Evolutionary conservation across 2,797 vertebrate species (phyloP).

Genomic region (Allobates femoralis): DNA sequence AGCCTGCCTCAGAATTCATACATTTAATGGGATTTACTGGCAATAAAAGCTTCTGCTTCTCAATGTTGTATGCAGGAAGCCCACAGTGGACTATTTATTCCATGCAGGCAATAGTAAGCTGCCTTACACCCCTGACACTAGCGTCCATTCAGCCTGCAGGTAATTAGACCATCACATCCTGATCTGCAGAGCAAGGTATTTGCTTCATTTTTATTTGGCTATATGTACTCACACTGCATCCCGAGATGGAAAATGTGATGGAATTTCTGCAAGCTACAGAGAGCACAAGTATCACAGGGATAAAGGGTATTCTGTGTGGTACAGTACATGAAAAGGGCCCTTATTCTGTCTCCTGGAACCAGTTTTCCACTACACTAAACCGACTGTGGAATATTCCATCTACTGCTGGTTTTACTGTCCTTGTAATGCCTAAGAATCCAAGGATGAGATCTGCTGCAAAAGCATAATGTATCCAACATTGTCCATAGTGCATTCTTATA

Average conservation of each 20-base stretch:
- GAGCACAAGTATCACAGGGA: constrained; percentile 50
- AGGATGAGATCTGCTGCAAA: neutral
- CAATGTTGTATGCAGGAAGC: constrained; percentile 18
- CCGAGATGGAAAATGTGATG: constrained; percentile 57
- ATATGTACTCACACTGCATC: constrained; percentile 38
- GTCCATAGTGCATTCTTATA: neutral
- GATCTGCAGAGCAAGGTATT: constrained; percentile 35
- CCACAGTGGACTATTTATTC: constrained; percentile 21
- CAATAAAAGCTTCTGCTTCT: constrained; percentile 5
- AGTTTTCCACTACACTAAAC: constrained; percentile 36
- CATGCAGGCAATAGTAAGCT: constrained; percentile 14
- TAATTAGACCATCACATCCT: constrained; percentile 55
- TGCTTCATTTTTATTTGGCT: constrained; percentile 45
- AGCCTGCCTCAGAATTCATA: neutral
- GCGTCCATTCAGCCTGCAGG: constrained; percentile 50
- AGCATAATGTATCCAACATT: too few species aligned
- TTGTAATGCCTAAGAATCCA: neutral
- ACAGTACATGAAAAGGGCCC: constrained; percentile 39
- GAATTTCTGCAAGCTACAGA: constrained; percentile 49
- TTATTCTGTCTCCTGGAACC: constrained; percentile 54
- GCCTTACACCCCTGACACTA: constrained; percentile 17
- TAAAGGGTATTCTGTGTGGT: constrained; percentile 49
- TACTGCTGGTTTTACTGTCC: neutral
- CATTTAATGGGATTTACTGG: constrained; percentile 2
- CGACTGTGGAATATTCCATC: constrained; percentile 47